These are phyloP conservation scores for Luehdorfia chinensis DNA, from an alignment of 1,140 invertebrate genomes.

Conservation along the genomic window DNA sequence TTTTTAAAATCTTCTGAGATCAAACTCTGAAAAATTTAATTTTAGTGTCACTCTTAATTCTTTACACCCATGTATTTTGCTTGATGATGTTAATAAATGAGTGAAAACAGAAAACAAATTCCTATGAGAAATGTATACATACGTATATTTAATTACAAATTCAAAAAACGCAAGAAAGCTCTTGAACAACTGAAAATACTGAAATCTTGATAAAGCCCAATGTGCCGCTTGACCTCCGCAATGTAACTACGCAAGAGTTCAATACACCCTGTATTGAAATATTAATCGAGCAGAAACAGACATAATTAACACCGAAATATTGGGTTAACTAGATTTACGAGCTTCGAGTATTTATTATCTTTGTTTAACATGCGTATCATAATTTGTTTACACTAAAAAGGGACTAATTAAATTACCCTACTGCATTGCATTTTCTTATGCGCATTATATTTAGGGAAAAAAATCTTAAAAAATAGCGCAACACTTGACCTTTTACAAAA, in stretches of 20 bases:
- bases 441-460: not conserved
- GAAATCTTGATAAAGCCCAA: slow-evolving; percentile 9
- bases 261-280: slow-evolving; percentile 1
- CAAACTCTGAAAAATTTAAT: no score
- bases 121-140: no score
- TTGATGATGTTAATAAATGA: no score
- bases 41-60: no score
- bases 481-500: slow-evolving; percentile 34
- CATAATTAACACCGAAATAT: not conserved
- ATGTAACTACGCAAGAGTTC: slow-evolving; percentile 10
- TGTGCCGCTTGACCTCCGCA: slow-evolving; percentile 2
- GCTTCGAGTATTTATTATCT: not conserved
- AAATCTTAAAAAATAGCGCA: not conserved
- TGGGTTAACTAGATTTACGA: not conserved
- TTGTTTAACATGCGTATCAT: not conserved
- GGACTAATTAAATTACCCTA: no score
- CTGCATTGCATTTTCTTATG: no score
- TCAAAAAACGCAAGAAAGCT: not conserved
- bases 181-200: slow-evolving; percentile 13
- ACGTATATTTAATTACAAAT: no score
- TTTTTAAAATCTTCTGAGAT: no score
- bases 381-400: slow-evolving; percentile 1
- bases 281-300: not conserved
- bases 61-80: no score
- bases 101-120: no score